Conservation (phyloP, 1,140 invertebrate species). For the Drosophila elegans region DNA sequence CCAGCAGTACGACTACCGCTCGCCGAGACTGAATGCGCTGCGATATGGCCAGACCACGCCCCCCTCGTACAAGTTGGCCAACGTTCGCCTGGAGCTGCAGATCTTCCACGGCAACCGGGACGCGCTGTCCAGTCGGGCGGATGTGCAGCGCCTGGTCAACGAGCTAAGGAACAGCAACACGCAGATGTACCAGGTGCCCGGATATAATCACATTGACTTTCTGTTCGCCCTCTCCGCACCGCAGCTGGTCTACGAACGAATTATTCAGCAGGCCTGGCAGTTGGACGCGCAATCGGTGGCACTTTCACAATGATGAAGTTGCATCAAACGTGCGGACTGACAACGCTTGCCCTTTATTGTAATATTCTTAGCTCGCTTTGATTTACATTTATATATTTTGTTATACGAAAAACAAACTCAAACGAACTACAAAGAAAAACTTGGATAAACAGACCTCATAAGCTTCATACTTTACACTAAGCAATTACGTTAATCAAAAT, state of each 20-base stretch:
- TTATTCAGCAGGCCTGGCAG: slow-evolving; percentile 57
- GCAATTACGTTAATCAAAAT: slow-evolving; percentile 70
- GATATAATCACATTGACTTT: slow-evolving; percentile 79
- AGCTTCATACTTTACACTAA: slow-evolving; percentile 72
- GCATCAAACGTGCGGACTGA: slow-evolving; percentile 15
- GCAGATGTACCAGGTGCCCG: slow-evolving; percentile 58
- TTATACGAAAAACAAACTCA: slow-evolving; percentile 54
- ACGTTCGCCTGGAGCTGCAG: slow-evolving; percentile 67
- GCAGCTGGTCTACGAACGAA: slow-evolving; percentile 63
- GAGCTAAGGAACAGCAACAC: slow-evolving; percentile 57
- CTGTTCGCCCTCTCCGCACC: slow-evolving; percentile 65
- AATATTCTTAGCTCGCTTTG: slow-evolving; percentile 19
- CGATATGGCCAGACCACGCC: slow-evolving; percentile 61
- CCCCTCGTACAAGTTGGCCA: slow-evolving; percentile 62
- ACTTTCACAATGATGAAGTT: slow-evolving; percentile 5
- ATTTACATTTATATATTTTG: slow-evolving; percentile 71
- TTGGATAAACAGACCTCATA: slow-evolving; percentile 70
- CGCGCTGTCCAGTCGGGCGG: slow-evolving; percentile 51
- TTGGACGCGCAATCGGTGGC: slow-evolving; percentile 19
- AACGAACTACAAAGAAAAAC: slow-evolving; percentile 53
- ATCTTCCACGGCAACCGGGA: slow-evolving; percentile 71
- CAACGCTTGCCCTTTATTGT: slow-evolving; percentile 35
- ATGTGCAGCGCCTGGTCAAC: slow-evolving; percentile 48
- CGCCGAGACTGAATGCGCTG: slow-evolving; percentile 46
- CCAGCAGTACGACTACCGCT: slow-evolving; percentile 69